A percentile compares a stretch with the other conserved stretches of the same genome.
Evolutionary conservation across 30 jellyfish, hydroid and myxozoan genomes (phyloP).

Genomic region (Pseudorhiza aurosa): DNA sequence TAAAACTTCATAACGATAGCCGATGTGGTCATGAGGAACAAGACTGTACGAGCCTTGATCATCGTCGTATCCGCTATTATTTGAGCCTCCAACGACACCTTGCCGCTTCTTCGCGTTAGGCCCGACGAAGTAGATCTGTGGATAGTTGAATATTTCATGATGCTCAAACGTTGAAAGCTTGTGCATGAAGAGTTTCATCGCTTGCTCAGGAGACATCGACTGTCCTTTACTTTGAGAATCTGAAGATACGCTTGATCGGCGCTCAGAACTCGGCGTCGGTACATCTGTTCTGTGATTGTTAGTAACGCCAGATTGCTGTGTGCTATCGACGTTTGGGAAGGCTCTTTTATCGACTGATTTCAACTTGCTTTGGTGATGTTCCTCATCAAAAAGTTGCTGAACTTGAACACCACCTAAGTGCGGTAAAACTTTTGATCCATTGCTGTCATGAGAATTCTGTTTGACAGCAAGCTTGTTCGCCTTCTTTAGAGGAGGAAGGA

Average conservation of each 20-base stretch:
- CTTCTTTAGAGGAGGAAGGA: slow-evolving; percentile 90
- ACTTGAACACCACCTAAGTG: slow-evolving; percentile 92
- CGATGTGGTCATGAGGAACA: slow-evolving; percentile 94
- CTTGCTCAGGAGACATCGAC: slow-evolving; percentile 86
- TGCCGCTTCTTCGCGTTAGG: slow-evolving; percentile 95
- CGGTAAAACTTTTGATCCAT: slow-evolving; percentile 76
- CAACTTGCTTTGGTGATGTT: slow-evolving; percentile 68
- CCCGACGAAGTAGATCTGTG: slow-evolving; percentile 93
- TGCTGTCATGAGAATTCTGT: slow-evolving; percentile 74
- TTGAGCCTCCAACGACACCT: slow-evolving; percentile 97
- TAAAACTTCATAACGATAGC: slow-evolving; percentile 87
- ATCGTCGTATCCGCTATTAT: slow-evolving; percentile 95
- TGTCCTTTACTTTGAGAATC: slow-evolving; percentile 93
- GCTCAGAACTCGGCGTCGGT: slow-evolving; percentile 77
- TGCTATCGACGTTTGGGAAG: slow-evolving; percentile 76
- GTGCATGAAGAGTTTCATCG: slow-evolving; percentile 93
- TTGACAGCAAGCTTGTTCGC: slow-evolving; percentile 78
- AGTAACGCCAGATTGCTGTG: slow-evolving; percentile 53
- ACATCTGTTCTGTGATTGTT: slow-evolving; percentile 57
- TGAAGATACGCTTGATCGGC: slow-evolving; percentile 88
- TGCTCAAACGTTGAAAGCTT: slow-evolving; percentile 93
- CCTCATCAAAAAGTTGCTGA: slow-evolving; percentile 89
- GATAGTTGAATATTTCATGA: slow-evolving; percentile 91
- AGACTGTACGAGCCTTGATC: slow-evolving; percentile 92
- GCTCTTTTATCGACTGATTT: slow-evolving; percentile 74